These are phyloP conservation scores for Dynastes hyllus DNA, from an alignment of 2,888 invertebrate species.

Conservation along the genomic window DNA sequence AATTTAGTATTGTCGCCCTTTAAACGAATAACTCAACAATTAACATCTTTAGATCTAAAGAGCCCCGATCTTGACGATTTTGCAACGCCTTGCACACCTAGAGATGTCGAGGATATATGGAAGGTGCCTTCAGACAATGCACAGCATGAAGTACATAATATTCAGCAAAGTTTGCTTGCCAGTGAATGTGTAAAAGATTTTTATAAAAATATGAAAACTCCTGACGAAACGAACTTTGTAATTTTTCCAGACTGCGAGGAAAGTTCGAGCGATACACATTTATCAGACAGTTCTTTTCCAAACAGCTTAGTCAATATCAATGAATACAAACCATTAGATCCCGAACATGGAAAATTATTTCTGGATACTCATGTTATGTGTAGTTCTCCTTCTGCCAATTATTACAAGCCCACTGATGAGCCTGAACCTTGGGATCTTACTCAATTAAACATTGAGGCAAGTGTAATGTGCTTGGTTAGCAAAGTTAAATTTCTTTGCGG, in stretches of 20 bases:
- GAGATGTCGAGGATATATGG: slow-evolving; percentile 78
- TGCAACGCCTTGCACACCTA: slow-evolving; percentile 79
- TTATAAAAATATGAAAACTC: slow-evolving; percentile 66
- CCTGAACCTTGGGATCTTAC: slow-evolving; percentile 91
- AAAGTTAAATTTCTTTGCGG: slow-evolving; percentile 88
- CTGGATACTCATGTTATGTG: slow-evolving; percentile 73
- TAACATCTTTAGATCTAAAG: slow-evolving; percentile 80
- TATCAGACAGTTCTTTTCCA: slow-evolving; percentile 48
- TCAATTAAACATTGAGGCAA: slow-evolving; percentile 89
- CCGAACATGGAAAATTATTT: slow-evolving; percentile 68
- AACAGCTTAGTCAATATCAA: slow-evolving; percentile 57
- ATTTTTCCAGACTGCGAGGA: slow-evolving; percentile 76
- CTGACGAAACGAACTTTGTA: slow-evolving; percentile 73
- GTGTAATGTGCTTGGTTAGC: slow-evolving; percentile 88
- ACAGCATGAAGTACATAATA: slow-evolving; percentile 56
- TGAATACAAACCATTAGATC: slow-evolving; percentile 61
- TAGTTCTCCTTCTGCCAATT: slow-evolving; percentile 81
- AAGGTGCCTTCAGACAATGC: slow-evolving; percentile 64
- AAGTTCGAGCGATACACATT: slow-evolving; percentile 53
- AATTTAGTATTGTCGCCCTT: slow-evolving; percentile 77
- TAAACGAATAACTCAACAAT: slow-evolving; percentile 84
- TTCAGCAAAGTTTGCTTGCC: slow-evolving; percentile 63
- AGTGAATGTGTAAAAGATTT: slow-evolving; percentile 67
- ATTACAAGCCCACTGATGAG: slow-evolving; percentile 86
- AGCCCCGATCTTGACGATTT: slow-evolving; percentile 84